Evolutionary conservation across 1,140 invertebrate species (phyloP), one percentile per base, ranked within the genome.

Genomic region (Dryas iulia): DNA sequence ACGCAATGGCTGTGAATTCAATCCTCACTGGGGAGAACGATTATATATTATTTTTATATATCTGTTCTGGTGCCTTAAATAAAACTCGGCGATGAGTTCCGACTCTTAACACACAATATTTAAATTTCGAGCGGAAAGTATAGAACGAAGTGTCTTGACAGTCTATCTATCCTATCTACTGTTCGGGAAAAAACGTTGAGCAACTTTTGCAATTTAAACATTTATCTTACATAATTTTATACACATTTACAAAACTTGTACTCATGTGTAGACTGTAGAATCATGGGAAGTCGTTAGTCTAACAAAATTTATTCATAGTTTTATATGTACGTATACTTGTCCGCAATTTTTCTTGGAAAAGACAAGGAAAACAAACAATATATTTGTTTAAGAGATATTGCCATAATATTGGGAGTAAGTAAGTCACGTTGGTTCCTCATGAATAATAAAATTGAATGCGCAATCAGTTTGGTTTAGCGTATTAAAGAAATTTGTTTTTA

Each of bases 371-470:
- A 61, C 59, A 61, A 61, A 61, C 35, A 69, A 69, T 57, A 64
- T 63, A 69, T 69, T 66, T 70, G 66, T 73, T 69, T 57, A 62
- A 66, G 67, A 53, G 39, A 73, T 70, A 66, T 63, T 59, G 60
- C 33, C 39, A 31, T 62, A 25, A 65, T 57, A 69, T 61, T 7
- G 56, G 57, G 58, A 61, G 63, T 59, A 69, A 61, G 63, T 61
- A 52, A 47, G 72, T 69, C 72, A 73, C 67, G 72, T 66, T 52
- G 64, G 30, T 26, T 23, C 7, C 66, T 73, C 71, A 70, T 73
- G 72, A 73, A 73, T 73, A 73, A 72, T 35, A 59, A 72, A 70
- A 73, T 70, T 70, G 63, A 62, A 61, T 61, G 23, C 21, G 21
- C 33, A 39, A 60, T 35, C 59, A 30, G 11, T 39, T 61, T 28